Conservation (phyloP, 64 coral and sea anemone species). For the Montipora cactus region DNA sequence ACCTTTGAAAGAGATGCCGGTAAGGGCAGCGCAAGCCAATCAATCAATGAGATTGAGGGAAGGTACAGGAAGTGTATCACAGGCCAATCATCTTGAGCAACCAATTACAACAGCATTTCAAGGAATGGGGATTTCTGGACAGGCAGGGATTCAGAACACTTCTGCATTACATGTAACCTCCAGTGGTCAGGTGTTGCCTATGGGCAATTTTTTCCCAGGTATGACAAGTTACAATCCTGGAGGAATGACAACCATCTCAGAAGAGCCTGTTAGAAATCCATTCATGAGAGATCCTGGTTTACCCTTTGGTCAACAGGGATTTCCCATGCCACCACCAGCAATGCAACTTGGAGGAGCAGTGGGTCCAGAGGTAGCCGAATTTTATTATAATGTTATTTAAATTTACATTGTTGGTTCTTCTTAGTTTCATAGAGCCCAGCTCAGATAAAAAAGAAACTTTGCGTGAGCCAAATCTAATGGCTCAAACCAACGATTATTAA, state of each 20-base stretch:
- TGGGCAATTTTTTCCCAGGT: not conserved
- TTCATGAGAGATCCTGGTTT: not conserved
- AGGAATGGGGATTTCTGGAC: not conserved
- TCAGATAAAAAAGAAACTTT: too few relatives aligned
- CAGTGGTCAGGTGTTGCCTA: not conserved
- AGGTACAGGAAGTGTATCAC: not conserved
- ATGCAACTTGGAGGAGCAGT: not conserved
- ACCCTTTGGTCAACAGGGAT: not conserved
- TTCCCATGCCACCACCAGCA: not conserved
- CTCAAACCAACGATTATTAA: too few relatives aligned
- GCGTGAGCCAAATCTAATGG: too few relatives aligned
- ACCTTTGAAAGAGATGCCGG: not conserved
- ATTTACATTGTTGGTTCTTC: not conserved
- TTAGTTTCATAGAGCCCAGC: too few relatives aligned
- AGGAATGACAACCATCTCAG: not conserved
- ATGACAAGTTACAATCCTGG: not conserved
- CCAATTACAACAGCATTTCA: not conserved
- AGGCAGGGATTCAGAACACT: not conserved
- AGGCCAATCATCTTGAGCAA: not conserved
- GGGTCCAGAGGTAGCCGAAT: constrained; percentile 5
- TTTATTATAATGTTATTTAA: not conserved
- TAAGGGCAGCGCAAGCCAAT: not conserved
- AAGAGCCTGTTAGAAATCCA: not conserved
- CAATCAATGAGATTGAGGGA: not conserved
- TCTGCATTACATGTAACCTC: not conserved